Evolutionary conservation across 2,113 vertebrate species (phyloP), one percentile per base, ranked within the genome.

Genomic region (Heterotilapia buettikoferi): DNA sequence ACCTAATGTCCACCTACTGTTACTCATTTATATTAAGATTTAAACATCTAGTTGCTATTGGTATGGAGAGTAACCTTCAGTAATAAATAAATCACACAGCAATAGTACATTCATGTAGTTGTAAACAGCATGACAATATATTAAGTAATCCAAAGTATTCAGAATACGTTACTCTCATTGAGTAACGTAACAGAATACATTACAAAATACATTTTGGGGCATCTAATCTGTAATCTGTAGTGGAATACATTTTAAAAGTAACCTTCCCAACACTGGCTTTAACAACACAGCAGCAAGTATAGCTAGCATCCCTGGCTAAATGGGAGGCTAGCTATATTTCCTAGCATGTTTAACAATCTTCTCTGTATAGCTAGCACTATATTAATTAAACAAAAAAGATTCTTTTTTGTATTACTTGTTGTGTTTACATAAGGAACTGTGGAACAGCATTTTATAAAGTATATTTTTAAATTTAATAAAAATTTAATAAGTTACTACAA

Each of bases 71-170:
- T 6, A 10, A 5, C 9, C 50, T n/a, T 52, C 50, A n/a, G 50
- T n/a, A 9, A 52, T 1, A 53, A n/a, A 53, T 53, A 53, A 6
- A n/a, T 53, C 19, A 53, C 50, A 52, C 47, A 9, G 50, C 0
- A 52, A 52, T 9, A 19, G 18, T 0, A 2, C 19, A 11, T 11
- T 53, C 9, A 53, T 10, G 5, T 10, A 53, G 52, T 0, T 54
- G 5, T 54, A 54, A 54, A 54, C 4, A 54, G 3, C 10, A 6
- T 54, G n/a, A 54, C 6, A 21, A 54, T 6, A 12, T 1, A 54
- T 6, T 21, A 54, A 54, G 6, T 12, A 54, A 21, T 54, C 52
- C 3, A 54, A 54, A 12, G 53, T 54, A 54, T 2, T 54, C 53
- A 54, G 53, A 56, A 21, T 53, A 53, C 19, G 0, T 53, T 53